Percentiles rank a stretch among this genome's conserved stretches.
phyloP scores from a whole-genome alignment of 2,888 invertebrate genomes.

The Pterobdella sp. region DNA sequence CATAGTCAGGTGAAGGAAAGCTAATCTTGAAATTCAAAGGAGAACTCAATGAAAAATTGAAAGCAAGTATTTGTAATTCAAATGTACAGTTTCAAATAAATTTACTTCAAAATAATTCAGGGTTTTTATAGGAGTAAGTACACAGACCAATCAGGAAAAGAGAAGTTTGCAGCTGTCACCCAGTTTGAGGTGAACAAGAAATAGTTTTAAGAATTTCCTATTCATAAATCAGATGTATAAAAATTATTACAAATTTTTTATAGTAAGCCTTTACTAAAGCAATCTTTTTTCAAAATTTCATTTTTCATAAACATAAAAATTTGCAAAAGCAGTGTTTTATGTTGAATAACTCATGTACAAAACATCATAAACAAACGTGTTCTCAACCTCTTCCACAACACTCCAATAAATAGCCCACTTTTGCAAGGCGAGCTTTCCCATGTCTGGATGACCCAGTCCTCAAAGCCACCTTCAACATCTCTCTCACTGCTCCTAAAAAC shows the following conservation, averaged over 20 bases:
- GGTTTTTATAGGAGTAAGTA: conserved; percentile 90
- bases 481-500: conserved; percentile 71
- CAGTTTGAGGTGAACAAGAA: conserved; percentile 59
- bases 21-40: conserved; percentile 71
- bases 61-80: conserved; percentile 46
- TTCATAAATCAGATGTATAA: neutral
- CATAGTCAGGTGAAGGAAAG: conserved; percentile 43
- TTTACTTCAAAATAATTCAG: neutral
- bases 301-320: neutral
- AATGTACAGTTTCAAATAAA: neutral
- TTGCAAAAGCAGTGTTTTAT: neutral
- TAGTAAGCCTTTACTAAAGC: neutral
- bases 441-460: conserved; percentile 83
- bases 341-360: neutral
- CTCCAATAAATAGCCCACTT: conserved; percentile 48
- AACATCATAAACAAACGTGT: neutral
- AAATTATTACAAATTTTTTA: no score
- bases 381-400: neutral
- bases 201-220: neutral
- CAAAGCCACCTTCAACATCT: conserved; percentile 76
- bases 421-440: conserved; percentile 75
- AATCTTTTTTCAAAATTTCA: neutral
- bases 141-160: conserved; percentile 61
- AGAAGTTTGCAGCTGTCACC: conserved; percentile 70
- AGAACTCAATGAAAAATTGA: conserved; percentile 82